Base-by-base conservation (phyloP, 2,113 vertebrate genomes). In the Cyphomyrus plagiostoma region DNA sequence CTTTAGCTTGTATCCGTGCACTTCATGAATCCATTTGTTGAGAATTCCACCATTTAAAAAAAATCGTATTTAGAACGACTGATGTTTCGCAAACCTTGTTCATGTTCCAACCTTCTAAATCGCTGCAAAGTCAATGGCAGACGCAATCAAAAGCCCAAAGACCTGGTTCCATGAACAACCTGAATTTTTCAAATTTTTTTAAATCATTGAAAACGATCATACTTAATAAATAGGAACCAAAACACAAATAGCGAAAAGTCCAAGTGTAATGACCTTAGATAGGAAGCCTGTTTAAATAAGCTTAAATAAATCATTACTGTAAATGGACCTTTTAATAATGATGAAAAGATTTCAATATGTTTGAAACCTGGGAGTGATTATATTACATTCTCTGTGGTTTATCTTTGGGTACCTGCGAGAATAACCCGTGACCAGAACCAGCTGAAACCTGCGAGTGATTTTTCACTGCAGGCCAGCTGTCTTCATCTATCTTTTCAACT, bases 401-500 rank as follows among this genome's bases (percentile, higher is more conserved):
- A 35, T 94, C 93, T 92, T 91, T 90, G 23, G 62, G 91, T 93
- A 94, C 90, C 93, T 93, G 91, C 90, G 95, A 93, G 94, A 94
- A 93, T 90, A 89, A 90, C 89, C 83, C 91, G 93, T 94, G 92
- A 95, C 93, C 91, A 93, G 89, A 95, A 95, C 92, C 94, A 95
- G 92, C 93, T 95, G 94, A 93, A 93, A 94, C 94, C 94, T 90
- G 90, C 89, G 91, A 92, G 93, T 91, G 92, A 94, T 95, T 95
- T 95, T 92, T 93, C 94, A 94, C 94, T 88, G 77, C 91, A 85
- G 90, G 92, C 93, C 94, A 92, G 93, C 93, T 91, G 23, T 88
- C 91, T 93, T 91, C 91, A 39, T 94, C 92, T 90, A 91, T 91
- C 92, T 50, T n/a, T 93, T 89, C 92, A 91, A 21, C 35, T 89